A percentile compares a stretch with the other conserved stretches of the same genome.
These are phyloP conservation scores for Aspidapion aeneum DNA, from an alignment of 2,888 invertebrate species.

Conservation along the genomic window DNA sequence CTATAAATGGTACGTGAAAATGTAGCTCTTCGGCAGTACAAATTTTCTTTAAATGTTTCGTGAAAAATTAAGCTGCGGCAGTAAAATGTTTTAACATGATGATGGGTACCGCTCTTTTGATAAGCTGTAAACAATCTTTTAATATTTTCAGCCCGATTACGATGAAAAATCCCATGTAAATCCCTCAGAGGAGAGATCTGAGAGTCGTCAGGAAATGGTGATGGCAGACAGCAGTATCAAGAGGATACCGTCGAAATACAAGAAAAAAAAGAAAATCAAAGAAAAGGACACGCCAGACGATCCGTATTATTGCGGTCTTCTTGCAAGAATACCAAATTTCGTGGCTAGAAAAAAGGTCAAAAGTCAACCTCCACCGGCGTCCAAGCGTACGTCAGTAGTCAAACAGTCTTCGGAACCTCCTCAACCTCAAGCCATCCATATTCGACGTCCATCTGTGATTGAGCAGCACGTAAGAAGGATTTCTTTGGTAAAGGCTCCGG, in stretches of 20 bases:
- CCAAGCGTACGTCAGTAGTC: conserved; percentile 10
- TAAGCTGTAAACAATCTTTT: too few species aligned
- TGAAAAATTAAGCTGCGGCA: too few species aligned
- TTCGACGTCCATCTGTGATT: conserved; percentile 16
- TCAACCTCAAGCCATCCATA: background rate
- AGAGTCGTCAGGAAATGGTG: background rate
- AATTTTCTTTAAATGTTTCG: too few species aligned
- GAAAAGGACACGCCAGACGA: conserved; percentile 21
- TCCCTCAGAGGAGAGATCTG: background rate
- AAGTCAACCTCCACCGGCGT: conserved; percentile 9
- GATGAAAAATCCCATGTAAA: conserved; percentile 2
- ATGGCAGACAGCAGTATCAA: conserved; percentile 16
- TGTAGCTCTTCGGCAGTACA: too few species aligned
- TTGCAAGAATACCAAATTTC: conserved; percentile 23
- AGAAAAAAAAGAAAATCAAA: conserved; percentile 16
- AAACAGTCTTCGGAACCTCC: conserved; percentile 6
- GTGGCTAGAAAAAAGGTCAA: conserved; percentile 23
- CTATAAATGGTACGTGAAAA: too few species aligned
- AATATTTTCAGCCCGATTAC: conserved; percentile 20
- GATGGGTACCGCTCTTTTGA: too few species aligned
- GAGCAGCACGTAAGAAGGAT: conserved; percentile 22
- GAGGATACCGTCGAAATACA: conserved; percentile 24
- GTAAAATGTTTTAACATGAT: too few species aligned
- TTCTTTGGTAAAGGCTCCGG: conserved; percentile 21
- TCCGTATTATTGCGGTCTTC: conserved; percentile 24